Evolutionary conservation across 2,888 invertebrate species (phyloP).

Genomic region (Ceraclea dissimilis): DNA sequence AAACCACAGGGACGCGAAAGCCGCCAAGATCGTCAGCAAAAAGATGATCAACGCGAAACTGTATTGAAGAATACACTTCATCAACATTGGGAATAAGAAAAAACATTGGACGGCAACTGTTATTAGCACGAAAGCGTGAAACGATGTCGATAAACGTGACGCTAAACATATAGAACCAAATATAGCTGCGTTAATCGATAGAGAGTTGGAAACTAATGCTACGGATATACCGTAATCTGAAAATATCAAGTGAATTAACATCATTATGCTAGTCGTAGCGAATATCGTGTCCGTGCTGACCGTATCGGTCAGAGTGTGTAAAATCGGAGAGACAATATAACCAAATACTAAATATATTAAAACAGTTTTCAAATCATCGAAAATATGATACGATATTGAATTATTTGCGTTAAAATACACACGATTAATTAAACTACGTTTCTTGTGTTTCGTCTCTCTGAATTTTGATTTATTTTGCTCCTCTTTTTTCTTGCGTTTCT

Average conservation of each 20-base stretch:
- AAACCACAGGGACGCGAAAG: conserved; percentile 45
- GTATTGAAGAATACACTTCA: conserved; percentile 52
- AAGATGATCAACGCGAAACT: conserved; percentile 48
- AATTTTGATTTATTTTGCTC: no score
- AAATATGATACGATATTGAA: conserved; percentile 27
- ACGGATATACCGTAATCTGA: conserved; percentile 87
- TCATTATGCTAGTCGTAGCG: conserved; percentile 82
- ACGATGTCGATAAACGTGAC: conserved; percentile 77
- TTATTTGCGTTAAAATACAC: background rate
- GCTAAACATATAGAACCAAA: conserved; percentile 94
- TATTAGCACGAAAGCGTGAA: conserved; percentile 84
- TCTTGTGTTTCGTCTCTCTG: background rate
- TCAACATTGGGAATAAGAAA: conserved; percentile 78
- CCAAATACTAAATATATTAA: conserved; percentile 79
- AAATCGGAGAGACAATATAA: conserved; percentile 81
- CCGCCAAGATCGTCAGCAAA: conserved; percentile 43
- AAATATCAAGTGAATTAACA: conserved; percentile 81
- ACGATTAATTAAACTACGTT: background rate
- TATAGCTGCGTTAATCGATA: conserved; percentile 91
- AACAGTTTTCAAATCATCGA: conserved; percentile 67
- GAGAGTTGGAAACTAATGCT: conserved; percentile 81
- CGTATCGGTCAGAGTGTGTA: conserved; percentile 92
- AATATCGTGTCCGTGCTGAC: conserved; percentile 97
- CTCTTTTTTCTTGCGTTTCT: background rate
- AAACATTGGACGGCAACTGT: conserved; percentile 84